These are phyloP conservation scores for Epizoanthus stellaris DNA, from an alignment of 92 coral and sea anemone genomes.

Conservation along the genomic window DNA sequence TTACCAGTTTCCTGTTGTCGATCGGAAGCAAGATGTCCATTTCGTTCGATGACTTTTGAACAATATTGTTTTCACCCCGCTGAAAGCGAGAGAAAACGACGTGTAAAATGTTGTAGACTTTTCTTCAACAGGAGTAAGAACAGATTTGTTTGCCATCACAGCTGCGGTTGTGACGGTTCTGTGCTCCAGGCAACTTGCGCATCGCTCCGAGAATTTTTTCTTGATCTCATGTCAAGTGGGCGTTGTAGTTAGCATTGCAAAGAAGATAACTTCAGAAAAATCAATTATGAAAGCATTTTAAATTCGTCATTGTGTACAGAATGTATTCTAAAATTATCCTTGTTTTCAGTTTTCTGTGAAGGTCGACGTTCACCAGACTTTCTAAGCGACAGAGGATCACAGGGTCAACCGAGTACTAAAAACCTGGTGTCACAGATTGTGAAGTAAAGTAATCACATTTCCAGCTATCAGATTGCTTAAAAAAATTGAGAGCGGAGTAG, in stretches of 20 bases:
- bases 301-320: neutral
- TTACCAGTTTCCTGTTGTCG: constrained; percentile 16
- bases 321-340: neutral
- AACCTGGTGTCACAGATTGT: constrained; percentile 1
- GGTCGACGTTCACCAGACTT: neutral
- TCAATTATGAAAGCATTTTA: neutral
- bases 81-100: neutral
- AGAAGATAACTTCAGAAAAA: constrained; percentile 31
- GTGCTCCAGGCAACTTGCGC: constrained; percentile 3
- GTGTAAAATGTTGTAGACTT: neutral
- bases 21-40: constrained; percentile 11
- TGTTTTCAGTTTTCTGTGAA: neutral
- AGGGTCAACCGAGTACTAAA: neutral
- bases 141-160: neutral
- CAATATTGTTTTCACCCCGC: neutral
- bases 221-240: neutral
- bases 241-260: neutral
- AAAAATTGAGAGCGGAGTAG: no score
- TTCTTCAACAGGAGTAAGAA: neutral
- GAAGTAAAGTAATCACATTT: neutral
- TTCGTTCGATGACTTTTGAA: neutral
- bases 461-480: neutral
- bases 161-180: neutral
- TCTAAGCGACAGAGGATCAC: neutral
- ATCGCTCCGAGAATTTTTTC: neutral